Evolutionary conservation across 2,113 vertebrate species (phyloP).

Genomic region (Oceanites oceanicus): DNA sequence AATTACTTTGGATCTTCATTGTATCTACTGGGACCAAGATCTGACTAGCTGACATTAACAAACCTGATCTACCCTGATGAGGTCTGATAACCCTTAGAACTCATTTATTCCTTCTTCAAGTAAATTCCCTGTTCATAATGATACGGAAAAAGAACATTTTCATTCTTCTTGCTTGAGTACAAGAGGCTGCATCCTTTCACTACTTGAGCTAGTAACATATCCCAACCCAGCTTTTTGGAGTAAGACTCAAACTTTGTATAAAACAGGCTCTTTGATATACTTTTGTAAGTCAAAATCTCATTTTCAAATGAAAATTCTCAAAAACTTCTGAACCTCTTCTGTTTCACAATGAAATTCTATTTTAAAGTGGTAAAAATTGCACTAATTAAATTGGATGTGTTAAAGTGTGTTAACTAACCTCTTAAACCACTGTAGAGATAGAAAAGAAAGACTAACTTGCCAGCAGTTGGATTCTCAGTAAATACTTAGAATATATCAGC

Average conservation of each 20-base stretch:
- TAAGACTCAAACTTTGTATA: not conserved
- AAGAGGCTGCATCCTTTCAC: not conserved
- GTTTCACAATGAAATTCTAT: not conserved
- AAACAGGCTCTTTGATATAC: not conserved
- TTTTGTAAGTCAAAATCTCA: not conserved
- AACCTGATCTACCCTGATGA: not conserved
- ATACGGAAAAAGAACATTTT: not conserved
- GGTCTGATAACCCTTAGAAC: not conserved
- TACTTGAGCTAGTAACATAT: not conserved
- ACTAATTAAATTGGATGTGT: not conserved
- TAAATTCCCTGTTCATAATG: not conserved
- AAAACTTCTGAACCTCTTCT: not conserved
- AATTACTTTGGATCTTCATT: not conserved
- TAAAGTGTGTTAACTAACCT: not conserved
- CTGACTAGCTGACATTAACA: not conserved
- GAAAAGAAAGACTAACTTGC: not conserved
- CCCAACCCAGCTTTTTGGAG: not conserved
- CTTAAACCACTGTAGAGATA: not conserved
- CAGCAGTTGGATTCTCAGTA: not conserved
- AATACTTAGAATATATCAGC: not conserved
- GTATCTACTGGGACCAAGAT: not conserved
- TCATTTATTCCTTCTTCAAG: not conserved
- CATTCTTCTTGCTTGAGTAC: not conserved
- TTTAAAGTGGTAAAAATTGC: not conserved
- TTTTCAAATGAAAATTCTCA: not conserved